Evolutionary conservation across 1,140 invertebrate species (phyloP).

Genomic region (Mylabris phalerata): DNA sequence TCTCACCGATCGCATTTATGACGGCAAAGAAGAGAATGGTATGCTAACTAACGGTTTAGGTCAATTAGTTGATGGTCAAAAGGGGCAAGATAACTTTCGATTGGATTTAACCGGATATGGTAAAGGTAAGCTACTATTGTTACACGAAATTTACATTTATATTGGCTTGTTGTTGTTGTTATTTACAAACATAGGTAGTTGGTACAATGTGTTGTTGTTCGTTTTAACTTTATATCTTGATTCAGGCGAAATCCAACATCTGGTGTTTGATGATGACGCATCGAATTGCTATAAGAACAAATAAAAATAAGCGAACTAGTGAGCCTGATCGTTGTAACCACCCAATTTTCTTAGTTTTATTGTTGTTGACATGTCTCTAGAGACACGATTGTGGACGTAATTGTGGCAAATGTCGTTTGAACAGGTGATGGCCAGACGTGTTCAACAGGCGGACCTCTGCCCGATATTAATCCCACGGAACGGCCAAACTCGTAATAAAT

Average conservation of each 20-base stretch:
- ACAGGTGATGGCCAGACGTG: conserved; percentile 20
- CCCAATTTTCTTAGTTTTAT: no score
- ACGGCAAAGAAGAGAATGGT: conserved; percentile 62
- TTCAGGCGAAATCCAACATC: conserved; percentile 4
- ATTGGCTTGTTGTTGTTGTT: conserved; percentile 22
- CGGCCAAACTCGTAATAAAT: conserved; percentile 21
- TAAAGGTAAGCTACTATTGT: conserved; percentile 51
- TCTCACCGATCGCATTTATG: conserved; percentile 73
- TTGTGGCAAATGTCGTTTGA: conserved; percentile 15
- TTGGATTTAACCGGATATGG: conserved; percentile 60
- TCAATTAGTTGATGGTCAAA: conserved; percentile 82
- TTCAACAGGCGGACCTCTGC: conserved; percentile 17
- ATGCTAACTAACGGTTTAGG: conserved; percentile 76
- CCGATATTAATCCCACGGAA: conserved; percentile 23
- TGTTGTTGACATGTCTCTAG: no score
- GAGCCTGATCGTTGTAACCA: no score
- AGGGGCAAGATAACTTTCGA: conserved; percentile 74
- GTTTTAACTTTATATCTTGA: conserved; percentile 23
- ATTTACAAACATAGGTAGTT: neutral
- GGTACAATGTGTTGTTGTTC: conserved; percentile 24
- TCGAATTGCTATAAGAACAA: neutral
- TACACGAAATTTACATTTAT: conserved; percentile 32
- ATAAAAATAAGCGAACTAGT: no score
- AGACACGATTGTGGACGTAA: neutral
- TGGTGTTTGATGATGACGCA: conserved; percentile 11